phyloP scores from a whole-genome alignment of 2,113 vertebrate genomes.

The Rhagologus leucostigma region DNA sequence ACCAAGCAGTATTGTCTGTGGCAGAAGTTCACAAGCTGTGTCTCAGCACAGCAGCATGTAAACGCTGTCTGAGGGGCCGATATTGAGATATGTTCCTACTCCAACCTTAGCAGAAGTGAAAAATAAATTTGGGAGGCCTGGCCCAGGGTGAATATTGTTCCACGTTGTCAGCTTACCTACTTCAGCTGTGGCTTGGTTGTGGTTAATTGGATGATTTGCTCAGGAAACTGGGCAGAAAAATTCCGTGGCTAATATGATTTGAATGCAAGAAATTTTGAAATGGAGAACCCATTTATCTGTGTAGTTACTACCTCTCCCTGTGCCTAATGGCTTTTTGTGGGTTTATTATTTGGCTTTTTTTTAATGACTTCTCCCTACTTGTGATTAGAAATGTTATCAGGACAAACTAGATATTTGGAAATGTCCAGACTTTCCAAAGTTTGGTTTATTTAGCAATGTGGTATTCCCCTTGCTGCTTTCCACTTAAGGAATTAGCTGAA shows the following conservation, averaged over 20 bases:
- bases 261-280: neutral
- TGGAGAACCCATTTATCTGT: neutral
- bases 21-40: neutral
- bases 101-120: neutral
- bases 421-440: neutral
- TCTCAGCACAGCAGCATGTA: neutral
- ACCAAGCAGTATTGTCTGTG: neutral
- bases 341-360: neutral
- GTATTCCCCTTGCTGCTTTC: conserved; percentile 23
- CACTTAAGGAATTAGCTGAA: neutral
- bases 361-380: neutral
- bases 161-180: neutral
- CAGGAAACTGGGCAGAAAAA: neutral
- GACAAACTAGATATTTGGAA: neutral
- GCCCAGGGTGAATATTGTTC: neutral
- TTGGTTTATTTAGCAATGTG: neutral
- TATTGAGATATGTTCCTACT: neutral
- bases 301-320: neutral
- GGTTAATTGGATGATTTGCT: neutral
- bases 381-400: neutral
- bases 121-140: neutral
- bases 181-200: neutral
- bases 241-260: neutral
- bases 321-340: neutral
- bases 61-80: neutral